Base-by-base conservation (phyloP, 2,888 invertebrate species). In the Ophioninae sp. region DNA sequence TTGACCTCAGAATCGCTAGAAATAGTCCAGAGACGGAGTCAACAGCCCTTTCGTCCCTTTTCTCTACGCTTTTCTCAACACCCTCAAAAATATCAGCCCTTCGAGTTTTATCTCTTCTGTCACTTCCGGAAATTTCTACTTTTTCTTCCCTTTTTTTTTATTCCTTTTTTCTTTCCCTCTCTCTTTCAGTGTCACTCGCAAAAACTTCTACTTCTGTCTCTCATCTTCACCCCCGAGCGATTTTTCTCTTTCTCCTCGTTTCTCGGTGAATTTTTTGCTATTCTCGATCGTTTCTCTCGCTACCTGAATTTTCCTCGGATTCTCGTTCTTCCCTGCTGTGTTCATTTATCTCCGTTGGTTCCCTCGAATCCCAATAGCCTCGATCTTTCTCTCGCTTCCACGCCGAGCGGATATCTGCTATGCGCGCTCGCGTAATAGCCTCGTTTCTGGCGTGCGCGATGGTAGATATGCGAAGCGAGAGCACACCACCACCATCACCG, bases 361-460 rank as follows among this genome's bases (percentile, higher is more conserved):
- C 67, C 37, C 58, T 61, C 39, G 41, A 64, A 63, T 22, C 65
- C 56, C 75, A 65, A 65, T 61, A 51, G 23, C 68, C 0, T 51
- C 84, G 77, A 72, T 84, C 78, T 81, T 83, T 71, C 81, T 87
- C 84, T 86, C 85, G 84, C 76, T 85, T 81, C 85, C 81, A 85
- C 87, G 79, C 67, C 39, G 8, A 13, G 76, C 58, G 80, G 84
- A 87, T 89, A 87, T 88, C 86, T 73, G 61, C 69, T 87, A 88
- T 88, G 87, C 87, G 87, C 90, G 87, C 87, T 90, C 89, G 87
- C 89, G 88, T 90, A 90, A 90, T 90, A 90, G 90, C 89, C 89
- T 89, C 88, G 90, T 88, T 88, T 85, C 88, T 89, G 87, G 87
- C 86, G 88, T 87, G 87, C 86, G 87, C 88, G 89, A 88, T 89